phyloP scores from a whole-genome alignment of 2,113 vertebrate species.

The Trogon melanurus region DNA sequence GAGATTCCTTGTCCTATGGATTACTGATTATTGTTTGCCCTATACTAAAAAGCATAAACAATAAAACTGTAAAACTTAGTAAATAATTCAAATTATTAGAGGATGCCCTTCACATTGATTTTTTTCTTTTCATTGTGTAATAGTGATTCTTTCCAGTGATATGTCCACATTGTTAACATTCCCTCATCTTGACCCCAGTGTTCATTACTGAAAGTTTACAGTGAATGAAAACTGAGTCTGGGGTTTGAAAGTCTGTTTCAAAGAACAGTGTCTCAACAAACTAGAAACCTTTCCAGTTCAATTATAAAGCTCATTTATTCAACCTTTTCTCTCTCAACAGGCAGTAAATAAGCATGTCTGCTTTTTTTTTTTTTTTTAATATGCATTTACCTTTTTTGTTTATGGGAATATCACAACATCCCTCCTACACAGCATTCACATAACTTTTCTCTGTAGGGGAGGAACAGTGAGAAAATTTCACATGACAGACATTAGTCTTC shows the following conservation, averaged over 20 bases:
- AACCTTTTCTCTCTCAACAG: neutral
- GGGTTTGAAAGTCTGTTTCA: constrained; percentile 2
- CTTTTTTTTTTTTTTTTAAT: neutral
- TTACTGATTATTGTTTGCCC: neutral
- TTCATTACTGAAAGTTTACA: neutral
- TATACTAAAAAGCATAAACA: neutral
- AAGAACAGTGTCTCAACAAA: neutral
- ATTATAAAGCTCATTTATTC: constrained; percentile 12
- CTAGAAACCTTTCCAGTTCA: neutral
- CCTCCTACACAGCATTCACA: neutral
- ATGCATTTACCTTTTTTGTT: neutral
- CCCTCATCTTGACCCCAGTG: neutral
- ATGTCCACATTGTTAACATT: neutral
- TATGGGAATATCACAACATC: neutral
- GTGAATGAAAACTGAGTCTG: neutral
- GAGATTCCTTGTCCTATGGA: neutral
- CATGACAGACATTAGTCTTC: neutral
- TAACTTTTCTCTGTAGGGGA: neutral
- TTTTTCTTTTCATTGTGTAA: neutral
- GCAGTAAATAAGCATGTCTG: neutral
- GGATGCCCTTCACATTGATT: neutral
- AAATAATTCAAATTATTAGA: neutral
- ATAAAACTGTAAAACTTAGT: neutral
- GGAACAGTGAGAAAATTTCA: neutral
- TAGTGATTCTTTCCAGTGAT: neutral